A percentile compares a stretch with the other conserved stretches of the same genome.
Conservation (phyloP, 2,797 vertebrate genomes). For the Gastrophryne carolinensis region DNA sequence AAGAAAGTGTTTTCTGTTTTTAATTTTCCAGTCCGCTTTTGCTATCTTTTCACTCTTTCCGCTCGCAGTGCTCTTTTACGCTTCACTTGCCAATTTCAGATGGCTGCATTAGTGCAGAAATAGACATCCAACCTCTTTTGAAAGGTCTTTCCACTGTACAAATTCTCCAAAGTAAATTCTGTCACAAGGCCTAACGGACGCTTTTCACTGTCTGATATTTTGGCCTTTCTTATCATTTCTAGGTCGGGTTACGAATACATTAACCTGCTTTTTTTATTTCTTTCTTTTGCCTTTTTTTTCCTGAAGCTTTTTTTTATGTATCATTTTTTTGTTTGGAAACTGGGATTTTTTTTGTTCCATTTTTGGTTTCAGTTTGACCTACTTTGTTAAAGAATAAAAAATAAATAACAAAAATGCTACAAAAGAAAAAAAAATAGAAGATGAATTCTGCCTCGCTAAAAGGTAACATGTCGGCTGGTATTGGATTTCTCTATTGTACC, state of each 20-base stretch:
- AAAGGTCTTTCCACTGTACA: conserved; percentile 5
- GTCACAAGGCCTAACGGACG: neutral
- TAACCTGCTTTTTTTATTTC: neutral
- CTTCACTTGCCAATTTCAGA: conserved; percentile 37
- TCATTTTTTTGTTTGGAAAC: neutral
- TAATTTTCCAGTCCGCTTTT: neutral
- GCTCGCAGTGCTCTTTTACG: neutral
- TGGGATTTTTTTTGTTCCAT: neutral
- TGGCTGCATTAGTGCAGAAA: neutral
- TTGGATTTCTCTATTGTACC: too few species aligned
- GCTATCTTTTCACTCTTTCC: neutral
- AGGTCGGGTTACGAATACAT: conserved; percentile 11
- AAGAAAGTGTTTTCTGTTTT: neutral
- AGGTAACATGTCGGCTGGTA: too few species aligned
- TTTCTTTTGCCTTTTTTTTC: too few species aligned
- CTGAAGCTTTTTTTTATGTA: neutral
- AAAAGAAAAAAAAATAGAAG: neutral
- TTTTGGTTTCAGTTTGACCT: neutral
- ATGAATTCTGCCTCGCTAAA: too few species aligned
- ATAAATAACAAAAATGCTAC: neutral
- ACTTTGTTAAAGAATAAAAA: neutral
- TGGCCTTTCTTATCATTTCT: conserved; percentile 13
- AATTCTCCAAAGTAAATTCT: neutral
- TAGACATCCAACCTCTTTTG: conserved; percentile 17
- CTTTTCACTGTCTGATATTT: conserved; percentile 12